Percentiles rank a stretch among this genome's conserved stretches.
These are phyloP conservation scores for Garra rufa DNA, from an alignment of 2,113 vertebrate genomes.

Conservation along the genomic window DNA sequence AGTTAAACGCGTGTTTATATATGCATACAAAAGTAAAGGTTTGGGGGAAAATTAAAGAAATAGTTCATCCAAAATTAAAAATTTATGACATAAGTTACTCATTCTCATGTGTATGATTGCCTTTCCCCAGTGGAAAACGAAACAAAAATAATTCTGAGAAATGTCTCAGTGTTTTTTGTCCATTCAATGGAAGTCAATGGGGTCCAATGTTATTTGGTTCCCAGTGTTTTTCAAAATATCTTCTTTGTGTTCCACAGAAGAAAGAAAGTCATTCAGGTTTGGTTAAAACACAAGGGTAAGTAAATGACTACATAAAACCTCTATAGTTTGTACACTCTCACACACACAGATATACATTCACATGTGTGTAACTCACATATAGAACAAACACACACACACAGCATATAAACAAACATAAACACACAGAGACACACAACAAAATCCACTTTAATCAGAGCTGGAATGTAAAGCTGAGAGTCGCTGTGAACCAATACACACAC, in stretches of 20 bases:
- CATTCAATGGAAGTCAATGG: background rate
- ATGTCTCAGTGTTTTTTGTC: no score
- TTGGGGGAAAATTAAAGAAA: background rate
- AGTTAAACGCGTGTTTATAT: background rate
- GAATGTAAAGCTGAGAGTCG: slow-evolving; percentile 4
- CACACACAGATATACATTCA: background rate
- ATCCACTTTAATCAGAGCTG: background rate
- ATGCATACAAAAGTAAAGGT: background rate
- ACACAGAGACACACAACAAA: slow-evolving; percentile 13
- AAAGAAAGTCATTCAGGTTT: background rate
- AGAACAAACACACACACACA: slow-evolving; percentile 29
- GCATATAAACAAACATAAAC: background rate
- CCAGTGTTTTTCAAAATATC: background rate
- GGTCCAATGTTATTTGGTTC: background rate
- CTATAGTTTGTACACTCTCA: background rate
- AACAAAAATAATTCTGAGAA: background rate
- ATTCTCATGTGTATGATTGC: background rate
- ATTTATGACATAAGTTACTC: background rate
- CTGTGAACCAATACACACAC: background rate
- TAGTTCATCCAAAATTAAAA: background rate
- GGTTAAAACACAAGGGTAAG: background rate
- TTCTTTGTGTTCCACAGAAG: background rate
- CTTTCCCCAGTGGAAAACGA: background rate
- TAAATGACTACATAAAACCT: background rate
- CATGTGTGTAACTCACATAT: background rate